Evolutionary conservation across 2,113 vertebrate species (phyloP).

Genomic region (Heloderma charlesbogerti): DNA sequence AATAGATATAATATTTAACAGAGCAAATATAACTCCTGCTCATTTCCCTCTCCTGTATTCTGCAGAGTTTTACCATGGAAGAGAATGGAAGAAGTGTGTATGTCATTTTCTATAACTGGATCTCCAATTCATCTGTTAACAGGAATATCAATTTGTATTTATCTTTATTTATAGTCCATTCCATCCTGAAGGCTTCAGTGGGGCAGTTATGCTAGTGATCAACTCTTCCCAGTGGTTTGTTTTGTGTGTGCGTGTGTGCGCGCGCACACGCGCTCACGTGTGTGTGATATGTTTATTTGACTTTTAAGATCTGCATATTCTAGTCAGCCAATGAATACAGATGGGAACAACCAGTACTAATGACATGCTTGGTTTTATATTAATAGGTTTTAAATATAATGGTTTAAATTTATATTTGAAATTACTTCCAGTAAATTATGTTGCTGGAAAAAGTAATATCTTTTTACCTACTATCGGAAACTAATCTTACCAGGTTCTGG

Average conservation of each 20-base stretch:
- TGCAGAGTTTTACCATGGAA: neutral
- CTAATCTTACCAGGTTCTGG: slow-evolving; percentile 71
- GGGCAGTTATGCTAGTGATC: neutral
- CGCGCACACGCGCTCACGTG: neutral
- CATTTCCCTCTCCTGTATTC: neutral
- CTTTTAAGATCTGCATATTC: neutral
- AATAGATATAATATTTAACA: neutral
- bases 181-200: neutral
- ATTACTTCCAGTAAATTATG: neutral
- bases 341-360: neutral
- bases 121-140: neutral
- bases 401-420: neutral
- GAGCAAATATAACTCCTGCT: neutral
- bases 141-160: neutral
- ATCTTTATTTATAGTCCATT: neutral
- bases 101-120: neutral
- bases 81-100: neutral
- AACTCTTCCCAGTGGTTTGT: neutral
- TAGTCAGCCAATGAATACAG: neutral
- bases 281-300: neutral
- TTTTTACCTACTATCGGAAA: neutral
- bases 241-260: neutral
- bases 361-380: neutral
- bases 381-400: neutral
- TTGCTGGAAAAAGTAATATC: neutral